A percentile compares a stretch with the other conserved stretches of the same genome.
phyloP scores from a whole-genome alignment of 2,888 invertebrate genomes.

The Argyra leucocephala region DNA sequence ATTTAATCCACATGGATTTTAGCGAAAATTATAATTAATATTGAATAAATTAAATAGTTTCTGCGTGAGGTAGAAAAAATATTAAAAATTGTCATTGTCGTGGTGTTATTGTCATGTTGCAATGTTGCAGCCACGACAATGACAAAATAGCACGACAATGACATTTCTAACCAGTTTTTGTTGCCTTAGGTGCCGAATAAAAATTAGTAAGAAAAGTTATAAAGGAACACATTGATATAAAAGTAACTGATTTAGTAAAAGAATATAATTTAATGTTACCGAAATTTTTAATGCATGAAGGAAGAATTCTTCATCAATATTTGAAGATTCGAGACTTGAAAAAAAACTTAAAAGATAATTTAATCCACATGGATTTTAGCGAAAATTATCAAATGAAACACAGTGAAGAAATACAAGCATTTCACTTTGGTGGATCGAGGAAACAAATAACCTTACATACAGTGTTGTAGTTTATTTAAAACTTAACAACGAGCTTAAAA shows the following conservation, averaged over 20 bases:
- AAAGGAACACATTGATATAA: neutral
- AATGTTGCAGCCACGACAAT: too few relatives aligned
- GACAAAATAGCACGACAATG: too few relatives aligned
- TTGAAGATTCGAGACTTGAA: neutral
- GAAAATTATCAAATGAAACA: neutral
- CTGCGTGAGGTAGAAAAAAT: too few relatives aligned
- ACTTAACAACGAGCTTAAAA: neutral
- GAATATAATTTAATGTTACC: neutral
- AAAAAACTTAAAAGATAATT: neutral
- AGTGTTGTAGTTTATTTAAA: neutral
- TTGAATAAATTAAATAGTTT: too few relatives aligned
- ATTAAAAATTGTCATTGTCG: too few relatives aligned
- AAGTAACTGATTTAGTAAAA: neutral
- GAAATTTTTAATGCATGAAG: neutral
- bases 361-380: slow-evolving; percentile 3
- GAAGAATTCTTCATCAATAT: neutral
- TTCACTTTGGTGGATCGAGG: neutral
- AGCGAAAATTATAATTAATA: too few relatives aligned
- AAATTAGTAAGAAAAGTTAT: neutral
- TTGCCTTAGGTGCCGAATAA: too few relatives aligned
- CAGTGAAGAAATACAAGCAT: neutral
- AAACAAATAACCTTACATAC: neutral
- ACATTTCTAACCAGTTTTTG: too few relatives aligned
- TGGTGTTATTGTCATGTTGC: too few relatives aligned
- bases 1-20: too few relatives aligned